Percentiles rank a stretch among this genome's conserved stretches.
These are phyloP conservation scores for Chrysaora quinquecirrha DNA, from an alignment of 30 jellyfish, hydroid and myxozoan species.

Conservation along the genomic window DNA sequence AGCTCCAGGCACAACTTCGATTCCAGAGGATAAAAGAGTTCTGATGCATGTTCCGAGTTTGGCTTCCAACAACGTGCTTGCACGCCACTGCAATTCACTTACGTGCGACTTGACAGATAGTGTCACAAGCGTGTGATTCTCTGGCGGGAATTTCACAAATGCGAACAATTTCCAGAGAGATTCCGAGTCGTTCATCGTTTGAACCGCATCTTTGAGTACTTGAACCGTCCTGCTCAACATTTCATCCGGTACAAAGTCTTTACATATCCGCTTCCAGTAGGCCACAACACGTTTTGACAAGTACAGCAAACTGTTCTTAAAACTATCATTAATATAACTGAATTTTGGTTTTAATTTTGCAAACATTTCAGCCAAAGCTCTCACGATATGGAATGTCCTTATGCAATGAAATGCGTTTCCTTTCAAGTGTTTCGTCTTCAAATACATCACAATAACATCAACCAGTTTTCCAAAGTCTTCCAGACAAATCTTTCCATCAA, in stretches of 20 bases:
- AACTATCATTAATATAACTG: conserved; percentile 28
- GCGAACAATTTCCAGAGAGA: conserved; percentile 32
- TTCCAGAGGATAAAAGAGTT: conserved; percentile 62
- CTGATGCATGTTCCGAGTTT: conserved; percentile 75
- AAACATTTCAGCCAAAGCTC: conserved; percentile 74
- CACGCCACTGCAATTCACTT: conserved; percentile 77
- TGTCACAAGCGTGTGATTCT: conserved; percentile 7
- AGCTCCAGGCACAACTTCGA: conserved; percentile 80
- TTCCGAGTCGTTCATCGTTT: conserved; percentile 25
- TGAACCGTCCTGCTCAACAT: conserved; percentile 9
- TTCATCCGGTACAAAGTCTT: conserved; percentile 78
- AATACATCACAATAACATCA: conserved; percentile 56
- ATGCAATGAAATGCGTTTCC: conserved; percentile 94
- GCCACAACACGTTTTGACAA: conserved; percentile 40
- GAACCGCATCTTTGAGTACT: conserved; percentile 40
- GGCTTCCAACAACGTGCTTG: conserved; percentile 75
- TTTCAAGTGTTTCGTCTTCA: conserved; percentile 75
- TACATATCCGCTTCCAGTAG: conserved; percentile 75
- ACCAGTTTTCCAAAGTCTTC: conserved; percentile 70
- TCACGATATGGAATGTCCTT: conserved; percentile 92
- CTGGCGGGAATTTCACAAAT: conserved; percentile 50
- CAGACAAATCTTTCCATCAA: conserved; percentile 33
- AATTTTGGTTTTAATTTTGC: neutral
- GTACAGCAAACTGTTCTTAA: conserved; percentile 43
- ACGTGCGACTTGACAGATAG: conserved; percentile 52